phyloP scores from a whole-genome alignment of 2,888 invertebrate genomes.

The Prionchulus punctatus region DNA sequence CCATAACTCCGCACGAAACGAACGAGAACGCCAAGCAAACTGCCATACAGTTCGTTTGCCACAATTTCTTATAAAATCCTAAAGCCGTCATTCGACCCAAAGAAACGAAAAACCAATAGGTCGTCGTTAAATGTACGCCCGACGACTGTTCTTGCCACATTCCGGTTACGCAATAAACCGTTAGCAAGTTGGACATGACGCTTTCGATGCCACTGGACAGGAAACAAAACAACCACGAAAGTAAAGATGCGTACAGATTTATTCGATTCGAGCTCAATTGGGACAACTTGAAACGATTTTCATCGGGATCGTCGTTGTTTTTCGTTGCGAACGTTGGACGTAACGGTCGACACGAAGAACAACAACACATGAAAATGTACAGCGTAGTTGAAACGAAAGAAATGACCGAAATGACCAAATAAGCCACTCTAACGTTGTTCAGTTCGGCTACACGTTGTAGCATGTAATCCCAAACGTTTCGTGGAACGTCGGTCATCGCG shows the following conservation, averaged over 20 bases:
- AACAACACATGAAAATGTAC: not conserved
- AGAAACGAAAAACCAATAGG: not conserved
- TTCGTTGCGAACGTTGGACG: not conserved
- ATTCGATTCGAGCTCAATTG: not conserved
- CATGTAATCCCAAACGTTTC: too few relatives aligned
- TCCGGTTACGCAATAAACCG: not conserved
- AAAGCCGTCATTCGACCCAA: not conserved
- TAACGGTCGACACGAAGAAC: not conserved
- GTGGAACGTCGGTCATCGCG: too few relatives aligned
- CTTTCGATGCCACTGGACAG: not conserved
- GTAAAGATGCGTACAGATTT: not conserved
- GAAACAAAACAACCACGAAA: not conserved
- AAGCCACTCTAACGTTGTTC: not conserved
- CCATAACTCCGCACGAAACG: not conserved
- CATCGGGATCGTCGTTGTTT: too few relatives aligned
- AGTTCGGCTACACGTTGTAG: not conserved
- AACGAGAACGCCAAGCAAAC: not conserved
- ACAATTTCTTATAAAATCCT: not conserved
- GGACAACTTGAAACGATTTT: not conserved
- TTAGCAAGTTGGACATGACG: not conserved
- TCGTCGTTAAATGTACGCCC: not conserved
- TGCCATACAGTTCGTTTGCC: not conserved
- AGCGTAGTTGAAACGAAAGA: not conserved
- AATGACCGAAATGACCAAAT: not conserved
- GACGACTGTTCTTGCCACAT: not conserved